Evolutionary conservation across 2,113 vertebrate species (phyloP).

Genomic region (Chamaea fasciata): DNA sequence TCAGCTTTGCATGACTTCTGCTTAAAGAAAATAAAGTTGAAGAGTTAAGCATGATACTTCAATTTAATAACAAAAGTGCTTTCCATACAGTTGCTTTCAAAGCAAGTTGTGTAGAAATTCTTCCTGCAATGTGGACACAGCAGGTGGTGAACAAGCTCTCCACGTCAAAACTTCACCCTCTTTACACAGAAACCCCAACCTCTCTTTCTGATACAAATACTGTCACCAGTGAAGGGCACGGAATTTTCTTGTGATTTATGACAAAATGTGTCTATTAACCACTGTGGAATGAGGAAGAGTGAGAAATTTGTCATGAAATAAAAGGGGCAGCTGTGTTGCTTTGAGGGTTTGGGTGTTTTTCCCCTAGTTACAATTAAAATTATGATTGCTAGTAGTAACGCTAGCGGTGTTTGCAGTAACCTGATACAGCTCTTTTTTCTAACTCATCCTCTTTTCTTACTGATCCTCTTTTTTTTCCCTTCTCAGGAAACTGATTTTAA

Average conservation of each 20-base stretch:
- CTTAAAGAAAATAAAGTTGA: background rate
- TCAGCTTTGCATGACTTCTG: background rate
- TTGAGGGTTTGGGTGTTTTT: background rate
- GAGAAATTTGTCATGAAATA: background rate
- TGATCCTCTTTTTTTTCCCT: background rate
- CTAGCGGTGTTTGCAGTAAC: background rate
- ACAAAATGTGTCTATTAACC: background rate
- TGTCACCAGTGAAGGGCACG: background rate
- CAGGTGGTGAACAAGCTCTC: background rate
- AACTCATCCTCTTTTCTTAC: background rate
- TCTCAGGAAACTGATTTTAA: background rate
- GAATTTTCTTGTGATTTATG: background rate
- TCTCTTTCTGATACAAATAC: background rate
- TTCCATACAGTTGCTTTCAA: background rate
- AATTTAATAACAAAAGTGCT: background rate
- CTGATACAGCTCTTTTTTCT: fast-evolving
- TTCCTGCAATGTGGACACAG: background rate
- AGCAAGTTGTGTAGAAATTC: background rate
- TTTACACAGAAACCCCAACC: background rate
- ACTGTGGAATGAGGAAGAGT: background rate
- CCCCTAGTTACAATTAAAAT: background rate
- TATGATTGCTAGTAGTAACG: background rate
- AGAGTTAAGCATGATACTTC: background rate
- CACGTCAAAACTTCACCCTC: background rate
- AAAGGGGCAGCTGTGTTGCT: background rate